Evolutionary conservation across 2,888 invertebrate genomes (phyloP), one percentile per base, ranked within the genome.

Genomic region (Brachyptera risi): DNA sequence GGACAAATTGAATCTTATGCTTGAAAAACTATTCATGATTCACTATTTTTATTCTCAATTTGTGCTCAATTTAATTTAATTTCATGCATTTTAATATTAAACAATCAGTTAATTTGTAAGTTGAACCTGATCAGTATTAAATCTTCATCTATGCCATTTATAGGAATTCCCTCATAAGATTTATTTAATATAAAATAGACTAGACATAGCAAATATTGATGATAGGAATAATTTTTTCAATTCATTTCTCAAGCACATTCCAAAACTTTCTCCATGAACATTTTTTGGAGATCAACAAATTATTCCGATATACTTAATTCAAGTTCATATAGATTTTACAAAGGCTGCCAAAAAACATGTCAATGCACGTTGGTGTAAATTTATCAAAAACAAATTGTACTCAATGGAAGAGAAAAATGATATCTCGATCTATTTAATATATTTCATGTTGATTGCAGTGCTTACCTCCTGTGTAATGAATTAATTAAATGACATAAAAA

Each of bases 61-160:
- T 19, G 9, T 54, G 54, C 54, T 54, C 54, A 54, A 54, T 37
- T 44, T 44, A 35, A 13, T 51, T 51, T 27, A 51, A 17, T 51
- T 54, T 3, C 37, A 35, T 35, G 54, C 37, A 54, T 54, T 54
- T 54, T 54, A 54, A 54, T 54, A 35, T 54, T 54, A 23, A 21
- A 54, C 2, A 15, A 35, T 15, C 31, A 51, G 37, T 54, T 24
- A 21, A 24, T 47, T 37, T 37, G 11, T 54, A 37, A 35, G 37
- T 54, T 37, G 60, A 17, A 60, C 54, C 60, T 56, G 37, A 60
- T 59, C 60, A 60, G 60, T 60, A 60, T 60, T 60, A 60, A 35
- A 40, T 9, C 35, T 54, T 37, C 54, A 54, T 54, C 54, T 54
- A 35, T 37, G 54, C 35, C 54, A 54, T 54, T 19, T 37, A n/a